Conservation (phyloP, 2,797 vertebrate species). For the Sebastes itinus region DNA sequence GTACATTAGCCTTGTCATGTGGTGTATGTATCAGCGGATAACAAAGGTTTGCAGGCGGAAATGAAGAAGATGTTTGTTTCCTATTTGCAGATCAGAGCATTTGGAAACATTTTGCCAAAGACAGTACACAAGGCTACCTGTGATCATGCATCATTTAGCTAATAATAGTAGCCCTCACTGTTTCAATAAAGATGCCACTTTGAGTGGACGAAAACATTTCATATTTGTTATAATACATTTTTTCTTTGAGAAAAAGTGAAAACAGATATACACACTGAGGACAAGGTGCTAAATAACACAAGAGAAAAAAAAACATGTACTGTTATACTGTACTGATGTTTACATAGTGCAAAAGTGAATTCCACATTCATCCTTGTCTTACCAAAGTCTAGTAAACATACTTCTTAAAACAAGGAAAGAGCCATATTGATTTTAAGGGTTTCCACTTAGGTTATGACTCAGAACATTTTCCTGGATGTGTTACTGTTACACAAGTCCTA, state of each 20-base stretch:
- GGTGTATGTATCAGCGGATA: background rate
- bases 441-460: background rate
- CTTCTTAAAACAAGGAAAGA: background rate
- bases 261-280: background rate
- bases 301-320: background rate
- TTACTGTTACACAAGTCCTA: too few species aligned
- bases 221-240: too few species aligned
- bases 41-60: background rate
- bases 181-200: background rate
- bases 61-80: background rate
- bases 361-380: background rate
- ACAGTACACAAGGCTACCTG: background rate
- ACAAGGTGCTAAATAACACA: background rate
- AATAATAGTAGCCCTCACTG: background rate
- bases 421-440: background rate
- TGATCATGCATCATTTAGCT: slow-evolving; percentile 7
- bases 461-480: background rate
- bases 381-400: background rate
- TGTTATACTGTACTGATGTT: background rate
- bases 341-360: background rate
- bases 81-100: background rate
- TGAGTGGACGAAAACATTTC: background rate
- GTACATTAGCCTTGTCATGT: slow-evolving; percentile 13
- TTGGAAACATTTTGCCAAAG: background rate
- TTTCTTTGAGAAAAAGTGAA: background rate